Evolutionary conservation across 2,888 invertebrate species (phyloP).

Genomic region (Polia nebulosa): DNA sequence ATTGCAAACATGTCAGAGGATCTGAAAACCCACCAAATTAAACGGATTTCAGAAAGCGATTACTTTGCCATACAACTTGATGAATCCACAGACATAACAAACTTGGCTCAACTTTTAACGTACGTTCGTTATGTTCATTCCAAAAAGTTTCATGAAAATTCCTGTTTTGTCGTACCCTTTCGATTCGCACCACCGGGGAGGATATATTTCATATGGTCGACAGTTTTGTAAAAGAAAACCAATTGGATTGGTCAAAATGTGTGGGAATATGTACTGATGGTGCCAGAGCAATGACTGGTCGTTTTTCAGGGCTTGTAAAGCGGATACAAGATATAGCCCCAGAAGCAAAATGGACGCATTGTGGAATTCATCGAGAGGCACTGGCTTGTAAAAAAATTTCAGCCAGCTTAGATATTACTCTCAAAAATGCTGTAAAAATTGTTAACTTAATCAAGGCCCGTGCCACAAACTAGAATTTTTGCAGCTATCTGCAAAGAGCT

Average conservation of each 20-base stretch:
- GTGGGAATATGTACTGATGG: conserved; percentile 4
- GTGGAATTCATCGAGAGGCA: conserved; percentile 45
- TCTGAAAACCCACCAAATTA: neutral
- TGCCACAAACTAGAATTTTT: conserved; percentile 35
- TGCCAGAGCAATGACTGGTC: too few relatives aligned
- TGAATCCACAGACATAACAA: too few relatives aligned
- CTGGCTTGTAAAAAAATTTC: conserved; percentile 31
- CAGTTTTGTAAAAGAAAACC: conserved; percentile 27
- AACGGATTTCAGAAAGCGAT: neutral
- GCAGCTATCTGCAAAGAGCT: conserved; percentile 27
- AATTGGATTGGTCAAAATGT: conserved; percentile 35
- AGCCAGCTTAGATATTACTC: conserved; percentile 8
- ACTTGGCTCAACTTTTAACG: too few relatives aligned
- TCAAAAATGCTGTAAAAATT: too few relatives aligned
- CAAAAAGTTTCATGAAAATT: too few relatives aligned
- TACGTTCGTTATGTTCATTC: too few relatives aligned
- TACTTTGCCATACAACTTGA: too few relatives aligned
- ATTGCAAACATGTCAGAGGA: conserved; percentile 33
- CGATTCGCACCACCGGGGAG: too few relatives aligned
- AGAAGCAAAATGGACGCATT: conserved; percentile 32
- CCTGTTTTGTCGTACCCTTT: too few relatives aligned
- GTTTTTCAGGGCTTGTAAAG: conserved; percentile 24
- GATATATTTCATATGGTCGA: too few relatives aligned
- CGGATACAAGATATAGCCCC: conserved; percentile 28
- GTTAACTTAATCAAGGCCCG: conserved; percentile 21